These are phyloP conservation scores for Ceraclea dissimilis DNA, from an alignment of 2,888 invertebrate genomes.

Conservation along the genomic window DNA sequence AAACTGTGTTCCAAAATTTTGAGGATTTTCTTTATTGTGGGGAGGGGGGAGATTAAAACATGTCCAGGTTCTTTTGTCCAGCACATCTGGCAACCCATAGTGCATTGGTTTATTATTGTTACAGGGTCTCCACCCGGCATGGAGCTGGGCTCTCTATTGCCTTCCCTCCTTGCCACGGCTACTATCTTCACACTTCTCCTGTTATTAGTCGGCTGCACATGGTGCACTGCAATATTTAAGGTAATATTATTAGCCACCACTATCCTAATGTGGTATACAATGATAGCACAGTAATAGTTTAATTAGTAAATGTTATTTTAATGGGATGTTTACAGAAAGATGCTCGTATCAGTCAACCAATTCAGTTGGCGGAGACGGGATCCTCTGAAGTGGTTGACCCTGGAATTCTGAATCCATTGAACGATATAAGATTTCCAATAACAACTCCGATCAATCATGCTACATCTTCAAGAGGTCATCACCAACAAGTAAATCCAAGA, in stretches of 20 bases:
- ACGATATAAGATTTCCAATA: slow-evolving; percentile 23
- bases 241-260: too few species aligned
- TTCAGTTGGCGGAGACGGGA: background rate
- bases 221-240: slow-evolving; percentile 33
- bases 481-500: background rate
- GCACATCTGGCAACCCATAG: too few species aligned
- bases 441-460: slow-evolving; percentile 4
- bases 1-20: too few species aligned
- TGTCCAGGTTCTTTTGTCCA: too few species aligned
- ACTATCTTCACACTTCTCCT: slow-evolving; percentile 37
- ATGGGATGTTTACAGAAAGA: slow-evolving; percentile 8
- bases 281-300: too few species aligned
- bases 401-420: slow-evolving; percentile 22
- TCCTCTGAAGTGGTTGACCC: slow-evolving; percentile 14
- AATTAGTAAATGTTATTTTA: too few species aligned
- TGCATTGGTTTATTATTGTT: slow-evolving; percentile 2
- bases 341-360: slow-evolving; percentile 9
- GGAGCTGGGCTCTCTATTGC: slow-evolving; percentile 40
- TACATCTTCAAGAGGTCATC: background rate
- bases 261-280: too few species aligned
- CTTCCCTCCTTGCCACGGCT: slow-evolving; percentile 27
- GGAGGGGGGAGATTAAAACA: too few species aligned
- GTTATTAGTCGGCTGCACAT: slow-evolving; percentile 44
- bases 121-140: slow-evolving; percentile 33
- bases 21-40: too few species aligned